Percentiles rank a stretch among this genome's conserved stretches.
Evolutionary conservation across 2,888 invertebrate species (phyloP).

Genomic region (Volucella inflata): DNA sequence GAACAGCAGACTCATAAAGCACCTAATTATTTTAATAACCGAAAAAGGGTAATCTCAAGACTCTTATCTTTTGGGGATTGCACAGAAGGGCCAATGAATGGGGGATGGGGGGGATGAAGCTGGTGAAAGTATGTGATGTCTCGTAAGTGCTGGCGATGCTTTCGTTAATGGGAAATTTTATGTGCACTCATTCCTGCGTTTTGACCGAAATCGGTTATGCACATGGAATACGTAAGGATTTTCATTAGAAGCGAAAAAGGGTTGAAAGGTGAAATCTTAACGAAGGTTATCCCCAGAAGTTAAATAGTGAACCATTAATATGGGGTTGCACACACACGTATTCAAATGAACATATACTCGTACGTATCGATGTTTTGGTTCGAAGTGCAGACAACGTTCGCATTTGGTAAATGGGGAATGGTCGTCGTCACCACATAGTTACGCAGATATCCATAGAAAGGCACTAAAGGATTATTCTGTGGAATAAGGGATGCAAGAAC

Average conservation of each 20-base stretch:
- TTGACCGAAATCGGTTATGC: slow-evolving; percentile 73
- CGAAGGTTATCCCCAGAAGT: slow-evolving; percentile 73
- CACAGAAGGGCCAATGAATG: background rate
- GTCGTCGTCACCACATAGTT: slow-evolving; percentile 40
- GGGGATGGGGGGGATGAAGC: background rate
- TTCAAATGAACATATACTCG: slow-evolving; percentile 13
- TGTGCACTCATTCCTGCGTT: slow-evolving; percentile 52
- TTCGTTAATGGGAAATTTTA: slow-evolving; percentile 69
- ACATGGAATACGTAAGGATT: slow-evolving; percentile 67
- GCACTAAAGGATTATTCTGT: background rate
- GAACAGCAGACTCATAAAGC: slow-evolving; percentile 76
- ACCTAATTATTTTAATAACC: slow-evolving; percentile 78
- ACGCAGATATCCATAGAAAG: slow-evolving; percentile 4
- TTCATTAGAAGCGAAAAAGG: slow-evolving; percentile 73
- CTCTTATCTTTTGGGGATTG: slow-evolving; percentile 72
- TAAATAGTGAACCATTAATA: slow-evolving; percentile 72
- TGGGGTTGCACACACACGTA: slow-evolving; percentile 47
- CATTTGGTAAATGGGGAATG: slow-evolving; percentile 37
- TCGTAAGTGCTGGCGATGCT: slow-evolving; percentile 65
- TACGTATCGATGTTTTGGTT: background rate
- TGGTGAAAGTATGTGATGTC: slow-evolving; percentile 19
- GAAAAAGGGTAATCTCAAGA: slow-evolving; percentile 76
- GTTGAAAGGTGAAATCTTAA: slow-evolving; percentile 74
- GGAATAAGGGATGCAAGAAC: background rate
- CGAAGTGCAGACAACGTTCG: slow-evolving; percentile 36